Evolutionary conservation across 2,888 invertebrate genomes (phyloP), one percentile per base, ranked within the genome.

Genomic region (Apamea sordens): DNA sequence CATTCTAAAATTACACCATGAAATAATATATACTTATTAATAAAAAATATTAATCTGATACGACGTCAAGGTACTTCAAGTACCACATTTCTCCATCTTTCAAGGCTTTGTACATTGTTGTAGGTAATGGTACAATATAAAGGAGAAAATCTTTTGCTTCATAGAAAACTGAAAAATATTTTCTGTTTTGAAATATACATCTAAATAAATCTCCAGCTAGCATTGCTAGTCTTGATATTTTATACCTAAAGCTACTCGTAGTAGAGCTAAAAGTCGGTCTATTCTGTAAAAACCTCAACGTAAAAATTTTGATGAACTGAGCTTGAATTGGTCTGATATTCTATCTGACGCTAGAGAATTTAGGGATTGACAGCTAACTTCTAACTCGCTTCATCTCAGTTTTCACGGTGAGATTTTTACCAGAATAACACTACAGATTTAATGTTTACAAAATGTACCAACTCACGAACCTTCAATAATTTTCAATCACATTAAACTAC

Each of bases 71-170:
- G 72, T 73, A 69, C 41, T 73, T 70, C 36, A 73, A 69, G 41
- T 47, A 79, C 85, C 63, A 47, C 36, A 64, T 72, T 75, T 75
- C 53, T 80, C 28, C 74, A 83, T 84, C 63, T 72, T 6, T 72
- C 74, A 80, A 83, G 80, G 84, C 10, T 63, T 59, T 24, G 18
- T 70, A 63, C 18, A 59, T 36, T 74, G 15, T 53, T 44, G n/a
- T 50, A 59, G 47, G 24, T 64, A 47, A 32, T 44, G 24, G 47
- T 15, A 36, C 63, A 64, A 28, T 47, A 64, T 36, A 47, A 15
- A 53, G 18, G 47, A 24, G n/a, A 56, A 65, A 21, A 36, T 32
- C 2, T 21, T 50, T 75, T n/a, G n/a, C 15, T 47, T 44, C 6
- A 11, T 64, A 5, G 10, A 32, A 47, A 64, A 64, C 10, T 21